Evolutionary conservation across 2,888 invertebrate genomes (phyloP), one percentile per base, ranked within the genome.

Genomic region (Cyclophora punctaria): DNA sequence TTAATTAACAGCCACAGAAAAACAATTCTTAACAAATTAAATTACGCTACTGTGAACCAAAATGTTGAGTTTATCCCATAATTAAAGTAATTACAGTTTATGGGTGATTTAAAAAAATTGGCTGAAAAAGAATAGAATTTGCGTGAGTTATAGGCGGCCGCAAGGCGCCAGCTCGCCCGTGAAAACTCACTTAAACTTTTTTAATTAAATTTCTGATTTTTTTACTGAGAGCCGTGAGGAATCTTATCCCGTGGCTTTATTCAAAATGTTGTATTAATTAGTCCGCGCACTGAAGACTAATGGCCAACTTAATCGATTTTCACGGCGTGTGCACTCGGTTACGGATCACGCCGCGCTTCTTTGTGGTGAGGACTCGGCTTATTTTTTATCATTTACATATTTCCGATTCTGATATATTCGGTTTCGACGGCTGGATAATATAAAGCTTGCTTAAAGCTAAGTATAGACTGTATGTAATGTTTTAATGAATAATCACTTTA

Each of bases 131-230:
- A 78, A 78, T 73, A 77, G 76, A 79, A 82, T 80, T 75, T 68
- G 69, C 67, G 62, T 81, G 80, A 85, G 78, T 83, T 83, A 85
- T 83, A 78, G 76, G 71, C 73, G 72, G 75, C 71, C 66, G 69
- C 70, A 64, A 64, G 69, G 75, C 75, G 78, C 73, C 78, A 80
- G 78, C 70, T 75, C 75, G 68, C 72, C 83, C 78, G 85, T 85
- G 83, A 83, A 86, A 87, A 85, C 80, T 86, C 86, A 84, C 87
- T 86, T 83, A 71, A 87, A 87, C 85, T 86, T 87, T 87, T 84
- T 87, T 84, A 88, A 85, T 87, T 86, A 87, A 87, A 84, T 86
- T 87, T 86, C 74, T 64, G 78, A 79, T 86, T 86, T 87, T 86
- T 83, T 75, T 74, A 62, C 62, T 64, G 63, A 56, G 56, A 71